A percentile compares a stretch with the other conserved stretches of the same genome.
These are phyloP conservation scores for Tapera naevia DNA, from an alignment of 2,797 vertebrate species.

Conservation along the genomic window DNA sequence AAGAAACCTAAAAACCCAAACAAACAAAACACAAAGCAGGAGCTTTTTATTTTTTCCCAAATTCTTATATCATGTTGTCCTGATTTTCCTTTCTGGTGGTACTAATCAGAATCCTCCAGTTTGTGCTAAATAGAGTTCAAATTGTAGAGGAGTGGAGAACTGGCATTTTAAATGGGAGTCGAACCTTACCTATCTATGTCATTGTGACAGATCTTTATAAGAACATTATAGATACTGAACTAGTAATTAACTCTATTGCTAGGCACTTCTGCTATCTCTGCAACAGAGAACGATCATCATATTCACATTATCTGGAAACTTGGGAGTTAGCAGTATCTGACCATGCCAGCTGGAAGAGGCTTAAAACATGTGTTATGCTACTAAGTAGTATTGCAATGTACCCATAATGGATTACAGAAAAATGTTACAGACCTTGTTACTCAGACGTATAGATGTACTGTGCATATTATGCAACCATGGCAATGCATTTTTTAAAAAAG, in stretches of 20 bases:
- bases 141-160: neutral
- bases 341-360: conserved; percentile 55
- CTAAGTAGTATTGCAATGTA: conserved; percentile 26
- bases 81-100: neutral
- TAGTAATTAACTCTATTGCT: conserved; percentile 48
- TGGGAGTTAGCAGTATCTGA: conserved; percentile 34
- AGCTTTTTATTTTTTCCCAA: neutral
- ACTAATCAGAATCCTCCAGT: neutral
- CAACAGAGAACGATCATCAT: neutral
- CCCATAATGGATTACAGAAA: conserved; percentile 41
- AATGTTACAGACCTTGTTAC: neutral
- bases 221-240: neutral
- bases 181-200: neutral
- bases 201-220: neutral
- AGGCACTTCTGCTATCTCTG: conserved; percentile 9
- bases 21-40: neutral
- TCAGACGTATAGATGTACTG: neutral
- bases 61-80: neutral
- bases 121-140: neutral
- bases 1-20: neutral
- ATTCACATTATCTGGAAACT: conserved; percentile 50
- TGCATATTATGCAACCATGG: neutral
- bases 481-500: neutral
- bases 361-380: conserved; percentile 54
- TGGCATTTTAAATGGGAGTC: neutral